phyloP scores from a whole-genome alignment of 2,797 vertebrate species.

The Euthynnus affinis region DNA sequence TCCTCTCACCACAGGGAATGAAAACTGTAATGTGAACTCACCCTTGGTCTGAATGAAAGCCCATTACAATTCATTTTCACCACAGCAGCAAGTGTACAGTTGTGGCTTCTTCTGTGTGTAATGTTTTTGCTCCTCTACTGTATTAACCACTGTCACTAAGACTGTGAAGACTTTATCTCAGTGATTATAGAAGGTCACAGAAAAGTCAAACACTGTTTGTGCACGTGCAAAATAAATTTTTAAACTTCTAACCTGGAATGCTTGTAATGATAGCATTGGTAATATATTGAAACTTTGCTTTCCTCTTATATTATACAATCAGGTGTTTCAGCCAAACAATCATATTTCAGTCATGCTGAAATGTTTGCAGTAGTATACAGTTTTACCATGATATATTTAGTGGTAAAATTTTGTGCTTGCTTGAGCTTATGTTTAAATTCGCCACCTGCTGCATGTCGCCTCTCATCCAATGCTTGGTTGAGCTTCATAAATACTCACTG shows the following conservation, averaged over 20 bases:
- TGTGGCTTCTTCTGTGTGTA: slow-evolving; percentile 51
- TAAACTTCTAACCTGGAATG: slow-evolving; percentile 7
- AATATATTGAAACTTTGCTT: slow-evolving; percentile 19
- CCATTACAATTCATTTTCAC: slow-evolving; percentile 73
- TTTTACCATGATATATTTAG: slow-evolving; percentile 33
- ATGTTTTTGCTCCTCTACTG: slow-evolving; percentile 37
- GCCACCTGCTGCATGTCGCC: slow-evolving; percentile 57
- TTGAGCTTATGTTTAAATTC: slow-evolving; percentile 46
- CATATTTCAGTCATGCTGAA: slow-evolving; percentile 14
- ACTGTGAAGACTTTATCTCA: slow-evolving; percentile 20
- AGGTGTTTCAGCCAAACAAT: slow-evolving; percentile 2
- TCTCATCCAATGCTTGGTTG: slow-evolving; percentile 56
- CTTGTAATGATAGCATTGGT: slow-evolving; percentile 10
- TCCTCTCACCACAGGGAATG: slow-evolving; percentile 68
- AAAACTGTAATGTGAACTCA: slow-evolving; percentile 75
- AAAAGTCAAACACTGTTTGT: slow-evolving; percentile 22
- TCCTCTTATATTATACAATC: background rate
- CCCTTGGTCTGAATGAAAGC: slow-evolving; percentile 68
- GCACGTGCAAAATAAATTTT: background rate
- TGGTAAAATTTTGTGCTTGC: slow-evolving; percentile 22
- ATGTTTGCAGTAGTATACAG: background rate
- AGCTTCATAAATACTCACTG: slow-evolving; percentile 59
- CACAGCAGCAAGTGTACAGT: slow-evolving; percentile 48
- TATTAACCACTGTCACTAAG: slow-evolving; percentile 39
- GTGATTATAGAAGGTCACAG: slow-evolving; percentile 18